Base-by-base conservation (phyloP, 2,888 invertebrate genomes). In the Cephus rjabovi region DNA sequence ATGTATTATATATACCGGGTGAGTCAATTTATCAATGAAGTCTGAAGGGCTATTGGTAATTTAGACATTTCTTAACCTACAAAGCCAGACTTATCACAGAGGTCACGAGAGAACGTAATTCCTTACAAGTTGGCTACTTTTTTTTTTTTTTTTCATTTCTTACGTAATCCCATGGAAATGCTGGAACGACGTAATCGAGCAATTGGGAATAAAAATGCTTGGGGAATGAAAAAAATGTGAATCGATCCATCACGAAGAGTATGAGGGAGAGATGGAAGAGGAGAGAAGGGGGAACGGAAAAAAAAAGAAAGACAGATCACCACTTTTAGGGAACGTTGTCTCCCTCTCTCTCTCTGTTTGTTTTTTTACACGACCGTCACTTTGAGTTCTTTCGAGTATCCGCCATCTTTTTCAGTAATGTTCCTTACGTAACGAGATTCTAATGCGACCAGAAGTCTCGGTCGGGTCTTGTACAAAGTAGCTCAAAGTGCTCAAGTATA, bases 31-130 rank as follows among this genome's bases (percentile, higher is more conserved):
- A 35, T 35, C 4, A 12, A 35, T 35, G 0, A 12, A 12, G 0
- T 35, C 12, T 35, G 12, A 4, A 35, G 35, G 35, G 35, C 35
- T 35, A 35, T 12, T 4, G 35, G 35, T 35, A 35, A 3, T 12
- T 12, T 4, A 12, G 35, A 35, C 3, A 11, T 56, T 2, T 23
- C 2, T 56, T 9, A 23, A 40, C 23, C 40, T 23, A 9, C 2
- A 56, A 56, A 23, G 9, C 23, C 40, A 15, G 40, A 23, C 40
- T 56, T 9, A 23, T 77, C 75, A 69, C 77, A 74, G 69, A 79
- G 77, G 77, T 79, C 78, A 81, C 75, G 76, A 76, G 74, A 78
- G 74, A 76, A 78, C 75, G 76, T 73, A 73, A 80, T 80, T 78
- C 33, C 35, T 76, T 75, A 34, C 31, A 56, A 23, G 40, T 23